Conservation (phyloP, 2,797 vertebrate species). For the Valencia hispanica region DNA sequence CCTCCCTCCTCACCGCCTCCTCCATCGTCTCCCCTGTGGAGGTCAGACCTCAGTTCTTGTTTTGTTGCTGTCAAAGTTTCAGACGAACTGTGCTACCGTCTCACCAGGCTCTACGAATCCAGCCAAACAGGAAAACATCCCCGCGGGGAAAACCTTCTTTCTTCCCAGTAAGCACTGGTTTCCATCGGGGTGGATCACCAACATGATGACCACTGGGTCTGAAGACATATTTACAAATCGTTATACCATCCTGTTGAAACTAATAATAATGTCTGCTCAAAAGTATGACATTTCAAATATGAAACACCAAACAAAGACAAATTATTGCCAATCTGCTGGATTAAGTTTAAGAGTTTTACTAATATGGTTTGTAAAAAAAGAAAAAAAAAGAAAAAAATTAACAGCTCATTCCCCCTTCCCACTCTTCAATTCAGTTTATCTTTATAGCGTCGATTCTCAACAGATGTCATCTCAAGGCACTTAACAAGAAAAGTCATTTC, state of each 20-base stretch:
- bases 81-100: fast-evolving
- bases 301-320: too few species aligned
- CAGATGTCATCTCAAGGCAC: too few species aligned
- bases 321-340: too few species aligned
- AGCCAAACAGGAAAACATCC: slow-evolving; percentile 94
- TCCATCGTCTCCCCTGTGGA: slow-evolving; percentile 93
- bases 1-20: slow-evolving; percentile 92
- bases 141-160: slow-evolving; percentile 88
- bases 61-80: too few species aligned
- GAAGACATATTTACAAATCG: neutral
- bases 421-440: too few species aligned
- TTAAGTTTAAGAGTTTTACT: neutral
- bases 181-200: slow-evolving; percentile 93
- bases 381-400: too few species aligned
- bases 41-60: too few species aligned
- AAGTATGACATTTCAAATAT: neutral
- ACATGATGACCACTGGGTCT: slow-evolving; percentile 99
- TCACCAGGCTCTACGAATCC: slow-evolving; percentile 96
- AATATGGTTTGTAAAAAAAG: too few species aligned
- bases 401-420: too few species aligned
- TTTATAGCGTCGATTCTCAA: too few species aligned
- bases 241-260: neutral
- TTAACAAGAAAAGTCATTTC: too few species aligned
- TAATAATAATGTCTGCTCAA: neutral
- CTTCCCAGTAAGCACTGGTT: slow-evolving; percentile 93